phyloP scores from a whole-genome alignment of 1,140 invertebrate genomes.

The Archegozetes longisetosus region DNA sequence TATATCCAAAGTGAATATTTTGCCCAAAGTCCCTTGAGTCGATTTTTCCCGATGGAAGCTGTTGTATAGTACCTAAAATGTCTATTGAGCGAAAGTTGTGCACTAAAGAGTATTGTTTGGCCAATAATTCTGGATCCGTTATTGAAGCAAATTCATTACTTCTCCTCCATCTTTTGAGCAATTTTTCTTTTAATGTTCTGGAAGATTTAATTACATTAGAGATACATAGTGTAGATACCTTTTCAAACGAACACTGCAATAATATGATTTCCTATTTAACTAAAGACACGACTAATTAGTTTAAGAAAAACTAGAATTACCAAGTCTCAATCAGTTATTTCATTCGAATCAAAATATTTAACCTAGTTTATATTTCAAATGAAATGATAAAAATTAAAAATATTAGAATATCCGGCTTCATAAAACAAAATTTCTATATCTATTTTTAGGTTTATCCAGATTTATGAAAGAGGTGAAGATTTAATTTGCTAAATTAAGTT shows the following conservation, averaged over 20 bases:
- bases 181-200: too few relatives aligned
- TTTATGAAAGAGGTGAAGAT: too few relatives aligned
- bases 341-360: too few relatives aligned
- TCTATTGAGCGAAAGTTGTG: not conserved
- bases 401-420: too few relatives aligned
- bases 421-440: too few relatives aligned
- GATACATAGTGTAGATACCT: not conserved
- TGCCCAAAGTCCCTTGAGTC: conserved; percentile 1
- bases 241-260: not conserved
- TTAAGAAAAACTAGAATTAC: not conserved
- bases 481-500: too few relatives aligned
- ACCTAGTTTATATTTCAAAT: too few relatives aligned
- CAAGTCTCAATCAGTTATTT: too few relatives aligned
- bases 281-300: not conserved
- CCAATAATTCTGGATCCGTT: not conserved
- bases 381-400: too few relatives aligned
- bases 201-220: too few relatives aligned
- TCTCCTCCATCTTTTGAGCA: too few relatives aligned
- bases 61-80: not conserved
- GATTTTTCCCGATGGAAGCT: not conserved
- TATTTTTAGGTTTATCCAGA: too few relatives aligned
- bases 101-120: not conserved
- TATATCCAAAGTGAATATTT: not conserved
- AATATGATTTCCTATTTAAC: not conserved
- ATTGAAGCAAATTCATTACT: not conserved